Evolutionary conservation across 2,797 vertebrate genomes (phyloP), one percentile per base, ranked within the genome.

Genomic region (Coracias cyanogaster): DNA sequence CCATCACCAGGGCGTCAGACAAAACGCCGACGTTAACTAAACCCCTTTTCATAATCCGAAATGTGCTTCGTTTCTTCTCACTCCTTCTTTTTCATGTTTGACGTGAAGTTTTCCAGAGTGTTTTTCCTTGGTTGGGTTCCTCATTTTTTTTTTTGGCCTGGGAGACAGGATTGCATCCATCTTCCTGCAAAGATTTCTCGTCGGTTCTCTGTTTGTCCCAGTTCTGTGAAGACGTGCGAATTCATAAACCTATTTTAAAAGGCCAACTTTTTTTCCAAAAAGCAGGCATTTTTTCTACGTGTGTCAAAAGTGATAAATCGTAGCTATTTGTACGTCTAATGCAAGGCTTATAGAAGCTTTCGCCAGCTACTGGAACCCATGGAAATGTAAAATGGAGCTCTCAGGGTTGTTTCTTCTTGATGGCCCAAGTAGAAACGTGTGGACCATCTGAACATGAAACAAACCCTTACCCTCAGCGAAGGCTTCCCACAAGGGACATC

Each of bases 241-340:
- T 24, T 90, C 94, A 94, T 26, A 84, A 93, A 82, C 86, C 22
- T 52, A 41, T 82, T 91, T 93, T 57, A 29, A 93, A 92, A 76
- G 51, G 72, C 46, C 43, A 79, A 46, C 20, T 96, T 81, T 96
- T 81, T 28, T 78, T 62, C 66, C 11, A 4, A 87, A 72, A 95
- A 76, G 22, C 84, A 86, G 25, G 67, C 7, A 9, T 54, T 66
- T 43, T 19, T 64, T 61, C 84, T n/a, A 41, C 64, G 4, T 39
- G 19, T 52, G 48, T 64, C 93, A 88, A 52, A 94, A 86, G 80
- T 82, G 95, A 96, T 95, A 97, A 83, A 52, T 67, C 88, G 72
- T 74, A 95, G 82, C 8, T 55, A 49, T 72, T 82, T 58, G 5
- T 43, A 5, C 10, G 43, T 6, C 37, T 54, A 37, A 8, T 18